A percentile compares a stretch with the other conserved stretches of the same genome.
phyloP scores from a whole-genome alignment of 2,113 vertebrate species.

The Chrysemys picta region DNA sequence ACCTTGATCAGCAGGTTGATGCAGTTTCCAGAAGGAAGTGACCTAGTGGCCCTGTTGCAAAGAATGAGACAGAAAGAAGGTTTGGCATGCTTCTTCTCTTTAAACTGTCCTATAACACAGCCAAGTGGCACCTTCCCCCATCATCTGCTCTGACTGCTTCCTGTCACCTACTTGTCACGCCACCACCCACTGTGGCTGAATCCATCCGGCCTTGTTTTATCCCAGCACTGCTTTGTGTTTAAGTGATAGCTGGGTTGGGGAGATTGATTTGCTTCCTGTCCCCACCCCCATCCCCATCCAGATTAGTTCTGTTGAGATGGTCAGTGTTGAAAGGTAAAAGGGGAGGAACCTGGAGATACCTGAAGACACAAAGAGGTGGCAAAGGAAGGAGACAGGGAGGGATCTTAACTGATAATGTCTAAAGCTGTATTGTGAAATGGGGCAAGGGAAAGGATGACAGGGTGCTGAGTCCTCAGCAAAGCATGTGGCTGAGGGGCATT shows the following conservation, averaged over 20 bases:
- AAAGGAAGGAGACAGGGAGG: constrained; percentile 48
- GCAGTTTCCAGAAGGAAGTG: not conserved
- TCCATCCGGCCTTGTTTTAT: not conserved
- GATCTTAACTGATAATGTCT: constrained; percentile 12
- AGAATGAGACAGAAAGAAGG: not conserved
- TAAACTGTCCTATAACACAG: accelerated
- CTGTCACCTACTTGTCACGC: not conserved
- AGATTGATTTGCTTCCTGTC: constrained; percentile 51
- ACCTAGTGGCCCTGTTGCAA: not conserved
- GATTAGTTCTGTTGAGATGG: constrained; percentile 51
- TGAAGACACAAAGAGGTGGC: constrained; percentile 47
- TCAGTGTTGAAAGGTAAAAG: not conserved
- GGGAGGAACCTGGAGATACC: constrained; percentile 50
- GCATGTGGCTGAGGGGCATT: not conserved
- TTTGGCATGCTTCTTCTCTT: not conserved
- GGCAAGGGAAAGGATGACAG: constrained; percentile 57
- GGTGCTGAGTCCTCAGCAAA: constrained; percentile 21
- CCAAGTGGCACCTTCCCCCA: accelerated
- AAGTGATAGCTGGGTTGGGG: not conserved
- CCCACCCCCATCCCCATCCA: constrained; percentile 29
- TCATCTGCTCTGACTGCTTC: not conserved
- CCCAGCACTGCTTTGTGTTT: not conserved
- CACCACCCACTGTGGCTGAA: not conserved
- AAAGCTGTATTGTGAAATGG: not conserved
- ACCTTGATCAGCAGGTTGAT: not conserved